These are phyloP conservation scores for Charanyca ferruginea DNA, from an alignment of 2,888 invertebrate genomes.

Conservation along the genomic window DNA sequence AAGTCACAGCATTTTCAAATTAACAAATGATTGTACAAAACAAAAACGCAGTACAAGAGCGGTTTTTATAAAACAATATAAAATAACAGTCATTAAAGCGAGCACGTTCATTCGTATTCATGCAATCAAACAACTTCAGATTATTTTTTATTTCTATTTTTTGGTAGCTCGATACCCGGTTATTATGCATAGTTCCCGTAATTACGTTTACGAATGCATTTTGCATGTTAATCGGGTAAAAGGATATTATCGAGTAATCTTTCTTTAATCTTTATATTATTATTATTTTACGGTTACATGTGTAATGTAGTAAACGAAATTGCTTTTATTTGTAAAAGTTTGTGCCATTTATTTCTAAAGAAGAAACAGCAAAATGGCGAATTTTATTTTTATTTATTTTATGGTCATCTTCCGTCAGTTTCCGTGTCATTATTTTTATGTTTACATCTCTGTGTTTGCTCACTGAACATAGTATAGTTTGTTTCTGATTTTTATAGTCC, in stretches of 20 bases:
- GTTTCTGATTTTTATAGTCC: neutral
- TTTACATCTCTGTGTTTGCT: slow-evolving; percentile 14
- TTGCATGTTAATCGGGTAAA: slow-evolving; percentile 56
- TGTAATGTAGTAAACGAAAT: slow-evolving; percentile 8
- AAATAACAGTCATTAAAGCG: slow-evolving; percentile 71
- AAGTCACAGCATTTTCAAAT: slow-evolving; percentile 58
- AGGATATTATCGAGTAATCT: slow-evolving; percentile 56
- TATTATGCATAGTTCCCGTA: slow-evolving; percentile 74
- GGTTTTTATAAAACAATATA: slow-evolving; percentile 69
- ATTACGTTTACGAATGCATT: slow-evolving; percentile 67
- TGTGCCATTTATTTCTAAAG: slow-evolving; percentile 4
- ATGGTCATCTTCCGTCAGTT: slow-evolving; percentile 9
- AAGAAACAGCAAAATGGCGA: slow-evolving; percentile 14
- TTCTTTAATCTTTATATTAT: slow-evolving; percentile 40
- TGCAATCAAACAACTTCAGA: slow-evolving; percentile 66
- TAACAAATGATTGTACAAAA: slow-evolving; percentile 49
- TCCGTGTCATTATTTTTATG: neutral
- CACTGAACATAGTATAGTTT: slow-evolving; percentile 3
- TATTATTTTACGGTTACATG: slow-evolving; percentile 36
- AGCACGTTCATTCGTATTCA: slow-evolving; percentile 73
- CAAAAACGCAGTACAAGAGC: slow-evolving; percentile 49
- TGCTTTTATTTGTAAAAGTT: slow-evolving; percentile 48
- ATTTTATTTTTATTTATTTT: slow-evolving; percentile 7
- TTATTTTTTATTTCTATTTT: slow-evolving; percentile 67
- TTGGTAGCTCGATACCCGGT: slow-evolving; percentile 68